Base-by-base conservation (phyloP, 2,888 invertebrate genomes). In the Melinaea menophilus region DNA sequence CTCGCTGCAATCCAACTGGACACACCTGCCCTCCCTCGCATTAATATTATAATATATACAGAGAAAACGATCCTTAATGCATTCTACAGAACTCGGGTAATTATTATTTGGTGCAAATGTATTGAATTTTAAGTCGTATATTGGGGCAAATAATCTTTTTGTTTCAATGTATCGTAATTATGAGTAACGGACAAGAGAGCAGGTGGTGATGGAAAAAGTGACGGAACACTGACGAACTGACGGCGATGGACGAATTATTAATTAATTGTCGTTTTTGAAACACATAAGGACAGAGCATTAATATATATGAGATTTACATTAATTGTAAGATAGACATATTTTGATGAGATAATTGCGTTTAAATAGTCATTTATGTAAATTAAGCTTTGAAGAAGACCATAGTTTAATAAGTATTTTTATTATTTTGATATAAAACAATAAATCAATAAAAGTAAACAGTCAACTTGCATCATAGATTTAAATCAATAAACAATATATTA, bases 71-170 rank as follows among this genome's bases (percentile, higher is more conserved):
- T 79, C 81, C 84, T 81, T 82, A 84, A 85, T 83, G 80, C 82
- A 82, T 83, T 83, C 83, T 80, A 78, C 80, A 79, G 84, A 79
- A 82, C 80, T 79, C 75, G 73, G 71, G 82, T 88, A 88, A 86
- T 90, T 86, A 89, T 86, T 84, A 86, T 89, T 89, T 85, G 84
- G 88, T 88, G 86, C 85, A 87, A 88, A 87, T 79, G 87, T 87
- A 90, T 88, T 85, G 87, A 86, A 87, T 86, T 85, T 86, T 84
- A 84, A 78, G 58, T 64, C 55, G 68, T 69, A 76, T 79, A 80
- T 81, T 78, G 80, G 84, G 83, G 78, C 76, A 79, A 81, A 79
- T 80, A 81, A 83, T 82, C 77, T 84, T 85, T 86, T 85, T 85
- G 83, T 82, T 75, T 41, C 41, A 41, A 41, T 80, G 82, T 88